Evolutionary conservation across 1,140 invertebrate genomes (phyloP).

Genomic region (Penaeus vannamei): DNA sequence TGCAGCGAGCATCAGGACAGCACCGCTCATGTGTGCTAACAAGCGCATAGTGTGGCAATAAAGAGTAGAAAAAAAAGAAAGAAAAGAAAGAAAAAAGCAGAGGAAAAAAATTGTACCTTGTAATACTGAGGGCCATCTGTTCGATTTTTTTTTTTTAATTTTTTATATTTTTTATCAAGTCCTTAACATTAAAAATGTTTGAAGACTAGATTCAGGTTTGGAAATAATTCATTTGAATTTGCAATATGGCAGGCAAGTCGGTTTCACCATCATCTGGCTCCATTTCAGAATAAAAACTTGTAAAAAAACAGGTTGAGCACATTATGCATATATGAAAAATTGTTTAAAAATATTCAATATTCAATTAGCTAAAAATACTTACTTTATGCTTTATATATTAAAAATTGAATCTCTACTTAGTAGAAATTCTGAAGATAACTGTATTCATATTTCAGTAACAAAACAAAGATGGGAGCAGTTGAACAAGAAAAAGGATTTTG

Average conservation of each 20-base stretch:
- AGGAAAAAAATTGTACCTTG: slow-evolving; percentile 64
- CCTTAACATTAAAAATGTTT: slow-evolving; percentile 67
- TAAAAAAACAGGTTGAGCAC: slow-evolving; percentile 61
- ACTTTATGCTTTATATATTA: slow-evolving; percentile 56
- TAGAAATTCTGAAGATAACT: slow-evolving; percentile 61
- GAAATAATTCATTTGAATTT: slow-evolving; percentile 64
- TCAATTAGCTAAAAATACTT: slow-evolving; percentile 64
- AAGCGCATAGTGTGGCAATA: slow-evolving; percentile 62
- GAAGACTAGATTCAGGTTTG: slow-evolving; percentile 66
- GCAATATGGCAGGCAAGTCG: slow-evolving; percentile 66
- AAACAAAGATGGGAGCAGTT: slow-evolving; percentile 47
- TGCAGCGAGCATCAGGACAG: slow-evolving; percentile 63
- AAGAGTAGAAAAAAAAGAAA: slow-evolving; percentile 2
- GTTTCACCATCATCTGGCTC: slow-evolving; percentile 65
- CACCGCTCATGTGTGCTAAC: slow-evolving; percentile 63
- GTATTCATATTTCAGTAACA: slow-evolving; percentile 51
- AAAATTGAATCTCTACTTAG: slow-evolving; percentile 63
- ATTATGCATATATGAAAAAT: slow-evolving; percentile 65
- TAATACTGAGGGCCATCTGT: slow-evolving; percentile 66
- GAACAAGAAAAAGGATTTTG: slow-evolving; percentile 46
- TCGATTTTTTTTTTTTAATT: slow-evolving; percentile 57
- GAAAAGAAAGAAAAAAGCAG: not conserved
- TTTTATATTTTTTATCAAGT: slow-evolving; percentile 63
- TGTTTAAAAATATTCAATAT: slow-evolving; percentile 58
- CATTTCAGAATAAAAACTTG: slow-evolving; percentile 59